Percentiles rank a stretch among this genome's conserved stretches.
Evolutionary conservation across 2,888 invertebrate genomes (phyloP).

Genomic region (Ennomos quercinarius): DNA sequence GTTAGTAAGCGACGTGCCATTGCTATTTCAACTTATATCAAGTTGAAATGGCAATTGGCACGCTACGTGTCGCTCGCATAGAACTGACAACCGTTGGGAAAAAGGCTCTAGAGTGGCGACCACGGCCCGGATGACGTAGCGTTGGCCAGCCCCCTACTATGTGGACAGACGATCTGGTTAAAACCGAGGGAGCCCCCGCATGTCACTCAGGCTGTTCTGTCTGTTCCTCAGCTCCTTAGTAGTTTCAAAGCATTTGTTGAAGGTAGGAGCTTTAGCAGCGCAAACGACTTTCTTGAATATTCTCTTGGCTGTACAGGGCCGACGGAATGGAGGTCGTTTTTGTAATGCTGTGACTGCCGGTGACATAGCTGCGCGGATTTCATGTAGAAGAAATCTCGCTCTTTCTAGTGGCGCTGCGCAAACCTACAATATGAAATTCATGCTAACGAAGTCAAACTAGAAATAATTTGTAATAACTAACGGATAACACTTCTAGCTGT

Average conservation of each 20-base stretch:
- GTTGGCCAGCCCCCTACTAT: too few relatives aligned
- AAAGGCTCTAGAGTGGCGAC: too few relatives aligned
- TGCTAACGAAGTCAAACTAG: background rate
- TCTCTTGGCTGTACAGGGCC: conserved; percentile 66
- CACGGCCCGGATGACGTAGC: too few relatives aligned
- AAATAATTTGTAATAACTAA: too few relatives aligned
- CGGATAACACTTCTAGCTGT: background rate
- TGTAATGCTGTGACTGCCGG: conserved; percentile 70
- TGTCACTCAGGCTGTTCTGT: conserved; percentile 74
- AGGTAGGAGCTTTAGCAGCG: conserved; percentile 69
- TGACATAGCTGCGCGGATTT: conserved; percentile 92
- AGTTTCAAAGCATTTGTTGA: conserved; percentile 76
- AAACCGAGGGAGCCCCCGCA: too few relatives aligned
- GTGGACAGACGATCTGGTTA: too few relatives aligned
- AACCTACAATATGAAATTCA: conserved; percentile 76
- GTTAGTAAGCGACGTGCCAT: too few relatives aligned
- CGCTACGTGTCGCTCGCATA: too few relatives aligned
- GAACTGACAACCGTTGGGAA: too few relatives aligned
- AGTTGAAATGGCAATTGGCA: too few relatives aligned
- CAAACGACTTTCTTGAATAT: conserved; percentile 73
- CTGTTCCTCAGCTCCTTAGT: conserved; percentile 78
- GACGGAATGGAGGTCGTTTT: conserved; percentile 66
- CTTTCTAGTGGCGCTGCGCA: conserved; percentile 96
- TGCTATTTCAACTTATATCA: too few relatives aligned
- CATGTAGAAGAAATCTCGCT: conserved; percentile 94